Evolutionary conservation across 2,113 vertebrate species (phyloP), one percentile per base, ranked within the genome.

Genomic region (Scortum barcoo): DNA sequence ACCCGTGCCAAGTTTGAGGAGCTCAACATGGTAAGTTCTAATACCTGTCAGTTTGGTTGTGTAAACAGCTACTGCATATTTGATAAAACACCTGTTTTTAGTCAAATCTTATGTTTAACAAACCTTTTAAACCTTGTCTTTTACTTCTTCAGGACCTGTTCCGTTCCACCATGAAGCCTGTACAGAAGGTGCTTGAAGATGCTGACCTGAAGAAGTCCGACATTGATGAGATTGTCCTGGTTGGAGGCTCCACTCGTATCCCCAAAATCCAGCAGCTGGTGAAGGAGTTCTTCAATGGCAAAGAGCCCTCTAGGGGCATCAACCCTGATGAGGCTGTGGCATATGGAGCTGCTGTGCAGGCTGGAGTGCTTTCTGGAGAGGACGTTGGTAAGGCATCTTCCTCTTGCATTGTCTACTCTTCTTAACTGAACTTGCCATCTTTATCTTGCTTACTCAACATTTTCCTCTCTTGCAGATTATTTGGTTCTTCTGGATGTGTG

Each of bases 81-180:
- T 4, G 8, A 33, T 48, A 36, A 70, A n/a, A 5, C 5, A 1
- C 33, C 2, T 20, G 3, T 40, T 10, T 19, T 10, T 17, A n/a
- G n/a, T n/a, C n/a, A n/a, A n/a, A n/a, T n/a, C n/a, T n/a, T n/a
- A n/a, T 3, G 16, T 56, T 40, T 68, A 7, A 69, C 36, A 40
- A 33, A 2, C 30, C 24, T 57, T 56, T 53, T 80, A 38, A n/a
- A 89, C 22, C 3, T 9, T 8, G 12, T 33, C 4, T 69, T 69
- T 51, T 56, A 11, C 16, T 69, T 48, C 22, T 12, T 8, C 79
- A 99, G 98, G 98, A 99, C 71, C 94, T 99, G 44, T 99, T 99
- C 95, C 97, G 98, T 58, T 98, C 98, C 83, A 99, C 98, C n/a
- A 98, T 99, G 97, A 99, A 99, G 84, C 98, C 98, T 56, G 98